Conservation (phyloP, 2,888 invertebrate species). For the Synergus laeviventris region DNA sequence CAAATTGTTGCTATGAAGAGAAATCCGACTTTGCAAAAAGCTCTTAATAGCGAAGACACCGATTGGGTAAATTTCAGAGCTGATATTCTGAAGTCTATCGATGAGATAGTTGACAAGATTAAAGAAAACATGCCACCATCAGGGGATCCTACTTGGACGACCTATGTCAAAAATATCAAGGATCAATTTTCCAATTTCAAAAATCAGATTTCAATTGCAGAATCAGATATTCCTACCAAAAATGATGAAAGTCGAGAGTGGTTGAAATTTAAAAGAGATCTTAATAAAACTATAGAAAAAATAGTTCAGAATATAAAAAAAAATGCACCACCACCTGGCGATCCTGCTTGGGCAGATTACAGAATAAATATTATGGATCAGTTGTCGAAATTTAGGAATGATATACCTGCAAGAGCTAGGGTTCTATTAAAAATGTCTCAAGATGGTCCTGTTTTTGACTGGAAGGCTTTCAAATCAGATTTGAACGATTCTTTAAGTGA, state of each 20-base stretch:
- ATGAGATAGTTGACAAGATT: conserved; percentile 45
- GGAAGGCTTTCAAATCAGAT: conserved; percentile 25
- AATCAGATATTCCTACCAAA: not conserved
- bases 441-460: conserved; percentile 16
- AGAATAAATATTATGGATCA: conserved; percentile 5
- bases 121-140: conserved; percentile 49
- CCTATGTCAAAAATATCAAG: conserved; percentile 44
- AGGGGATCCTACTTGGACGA: conserved; percentile 52
- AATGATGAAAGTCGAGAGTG: conserved; percentile 48
- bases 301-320: conserved; percentile 49
- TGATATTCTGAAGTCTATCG: conserved; percentile 45
- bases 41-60: conserved; percentile 39
- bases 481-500: conserved; percentile 6
- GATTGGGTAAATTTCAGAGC: conserved; percentile 54
- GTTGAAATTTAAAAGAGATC: conserved; percentile 49
- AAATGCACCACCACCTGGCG: conserved; percentile 49
- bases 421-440: conserved; percentile 22
- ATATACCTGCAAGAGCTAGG: not conserved
- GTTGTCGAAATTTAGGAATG: not conserved
- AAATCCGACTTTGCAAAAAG: not conserved
- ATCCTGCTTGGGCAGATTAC: conserved; percentile 50
- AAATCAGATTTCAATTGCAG: not conserved
- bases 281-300: conserved; percentile 51
- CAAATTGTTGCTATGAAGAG: conserved; percentile 1
- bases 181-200: conserved; percentile 41